Conservation (phyloP, 2,797 vertebrate genomes). For the Zenarchopterus dispar region DNA sequence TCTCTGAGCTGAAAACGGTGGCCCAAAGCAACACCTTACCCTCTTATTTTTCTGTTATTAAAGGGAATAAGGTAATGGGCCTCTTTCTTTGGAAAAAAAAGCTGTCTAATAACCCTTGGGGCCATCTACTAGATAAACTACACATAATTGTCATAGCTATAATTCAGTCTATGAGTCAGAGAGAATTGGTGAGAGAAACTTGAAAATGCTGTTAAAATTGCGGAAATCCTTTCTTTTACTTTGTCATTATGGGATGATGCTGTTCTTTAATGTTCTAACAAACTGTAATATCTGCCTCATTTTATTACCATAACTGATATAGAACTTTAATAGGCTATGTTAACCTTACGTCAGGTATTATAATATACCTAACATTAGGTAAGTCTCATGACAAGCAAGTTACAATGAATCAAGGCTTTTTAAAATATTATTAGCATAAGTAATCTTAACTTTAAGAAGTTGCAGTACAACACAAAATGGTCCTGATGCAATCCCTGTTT, state of each 20-base stretch:
- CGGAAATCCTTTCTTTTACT: too few relatives aligned
- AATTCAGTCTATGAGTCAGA: slow-evolving; percentile 22
- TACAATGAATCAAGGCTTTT: too few relatives aligned
- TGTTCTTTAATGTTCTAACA: background rate
- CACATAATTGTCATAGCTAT: slow-evolving; percentile 40
- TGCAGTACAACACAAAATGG: too few relatives aligned
- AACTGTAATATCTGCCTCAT: background rate
- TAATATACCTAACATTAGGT: too few relatives aligned
- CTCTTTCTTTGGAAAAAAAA: slow-evolving; percentile 36
- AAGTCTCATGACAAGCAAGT: too few relatives aligned
- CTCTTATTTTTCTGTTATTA: slow-evolving; percentile 54
- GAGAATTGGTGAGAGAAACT: background rate
- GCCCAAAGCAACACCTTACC: slow-evolving; percentile 37
- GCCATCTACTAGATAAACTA: slow-evolving; percentile 21
- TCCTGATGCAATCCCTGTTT: too few relatives aligned
- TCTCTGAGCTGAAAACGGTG: slow-evolving; percentile 33
- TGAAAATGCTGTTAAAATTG: too few relatives aligned
- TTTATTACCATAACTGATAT: slow-evolving; percentile 5
- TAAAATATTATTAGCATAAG: too few relatives aligned
- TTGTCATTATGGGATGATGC: too few relatives aligned
- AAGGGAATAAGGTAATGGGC: slow-evolving; percentile 52
- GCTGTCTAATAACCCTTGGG: slow-evolving; percentile 32
- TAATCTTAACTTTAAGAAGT: too few relatives aligned
- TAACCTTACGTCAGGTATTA: too few relatives aligned
- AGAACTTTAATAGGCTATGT: background rate